These are phyloP conservation scores for Channa argus DNA, from an alignment of 2,113 vertebrate genomes.

Conservation along the genomic window DNA sequence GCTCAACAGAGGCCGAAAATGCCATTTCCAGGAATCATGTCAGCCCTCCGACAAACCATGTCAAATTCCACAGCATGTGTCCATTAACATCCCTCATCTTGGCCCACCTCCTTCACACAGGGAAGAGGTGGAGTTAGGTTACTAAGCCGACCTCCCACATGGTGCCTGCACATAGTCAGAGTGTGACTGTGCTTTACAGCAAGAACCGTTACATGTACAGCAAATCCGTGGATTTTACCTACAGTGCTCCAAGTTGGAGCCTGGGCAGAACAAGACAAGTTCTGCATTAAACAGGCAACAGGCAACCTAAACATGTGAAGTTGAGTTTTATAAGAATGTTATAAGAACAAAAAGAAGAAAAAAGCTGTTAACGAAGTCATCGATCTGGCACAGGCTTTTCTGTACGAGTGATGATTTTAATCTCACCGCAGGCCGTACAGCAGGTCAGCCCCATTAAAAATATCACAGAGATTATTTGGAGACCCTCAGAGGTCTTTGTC, in stretches of 20 bases:
- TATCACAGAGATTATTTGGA: constrained; percentile 36
- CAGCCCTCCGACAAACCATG: constrained; percentile 47
- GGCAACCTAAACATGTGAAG: neutral
- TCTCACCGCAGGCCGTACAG: constrained; percentile 24
- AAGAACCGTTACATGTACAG: neutral
- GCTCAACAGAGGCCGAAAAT: constrained; percentile 16
- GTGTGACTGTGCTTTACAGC: neutral
- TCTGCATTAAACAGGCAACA: no score
- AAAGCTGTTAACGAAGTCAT: constrained; percentile 1
- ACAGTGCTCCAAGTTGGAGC: neutral
- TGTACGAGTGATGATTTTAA: constrained; percentile 52
- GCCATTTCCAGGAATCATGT: constrained; percentile 21
- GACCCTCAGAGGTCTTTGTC: constrained; percentile 37
- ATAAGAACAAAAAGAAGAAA: neutral
- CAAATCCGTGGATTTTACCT: constrained; percentile 1
- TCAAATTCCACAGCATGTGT: constrained; percentile 58
- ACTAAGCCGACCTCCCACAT: constrained; percentile 52
- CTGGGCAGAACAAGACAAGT: no score
- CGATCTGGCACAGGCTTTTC: constrained; percentile 26
- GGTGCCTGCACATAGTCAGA: constrained; percentile 11
- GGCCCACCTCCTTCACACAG: constrained; percentile 48
- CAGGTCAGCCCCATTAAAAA: constrained; percentile 18
- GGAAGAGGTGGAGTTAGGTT: constrained; percentile 54
- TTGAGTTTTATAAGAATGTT: neutral
- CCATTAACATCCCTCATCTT: constrained; percentile 56